Evolutionary conservation across 2,113 vertebrate genomes (phyloP).

Genomic region (Romanogobio albipinnatus): DNA sequence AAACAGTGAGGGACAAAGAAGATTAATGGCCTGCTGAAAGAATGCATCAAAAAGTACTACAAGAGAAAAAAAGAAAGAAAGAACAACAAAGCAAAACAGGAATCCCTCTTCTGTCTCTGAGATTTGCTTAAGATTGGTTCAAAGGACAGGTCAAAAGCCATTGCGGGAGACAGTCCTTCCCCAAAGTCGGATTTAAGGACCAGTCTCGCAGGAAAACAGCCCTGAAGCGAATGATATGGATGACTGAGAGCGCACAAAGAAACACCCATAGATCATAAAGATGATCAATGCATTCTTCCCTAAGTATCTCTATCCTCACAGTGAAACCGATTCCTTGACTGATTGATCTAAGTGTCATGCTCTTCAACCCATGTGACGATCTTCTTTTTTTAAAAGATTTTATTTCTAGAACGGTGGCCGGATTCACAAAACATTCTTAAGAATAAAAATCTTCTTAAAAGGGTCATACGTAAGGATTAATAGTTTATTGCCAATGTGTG

Average conservation of each 20-base stretch:
- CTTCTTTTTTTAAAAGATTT: slow-evolving; percentile 1
- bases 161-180: slow-evolving; percentile 16
- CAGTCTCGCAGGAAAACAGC: slow-evolving; percentile 32
- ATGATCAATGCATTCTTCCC: background rate
- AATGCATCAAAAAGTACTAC: slow-evolving; percentile 53
- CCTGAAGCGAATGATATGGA: slow-evolving; percentile 42
- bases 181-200: slow-evolving; percentile 14
- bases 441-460: background rate
- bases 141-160: slow-evolving; percentile 47
- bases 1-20: slow-evolving; percentile 46
- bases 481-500: no score
- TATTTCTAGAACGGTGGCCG: background rate
- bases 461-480: no score
- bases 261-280: slow-evolving; percentile 58
- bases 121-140: slow-evolving; percentile 45
- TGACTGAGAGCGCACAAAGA: slow-evolving; percentile 17
- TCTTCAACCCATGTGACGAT: background rate
- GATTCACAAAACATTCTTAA: background rate
- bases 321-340: slow-evolving; percentile 23
- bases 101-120: slow-evolving; percentile 6
- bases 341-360: background rate
- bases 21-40: slow-evolving; percentile 65
- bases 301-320: background rate
- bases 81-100: slow-evolving; percentile 10
- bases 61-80: slow-evolving; percentile 26